Evolutionary conservation across 2,888 invertebrate species (phyloP).

Genomic region (Torymus texanus): DNA sequence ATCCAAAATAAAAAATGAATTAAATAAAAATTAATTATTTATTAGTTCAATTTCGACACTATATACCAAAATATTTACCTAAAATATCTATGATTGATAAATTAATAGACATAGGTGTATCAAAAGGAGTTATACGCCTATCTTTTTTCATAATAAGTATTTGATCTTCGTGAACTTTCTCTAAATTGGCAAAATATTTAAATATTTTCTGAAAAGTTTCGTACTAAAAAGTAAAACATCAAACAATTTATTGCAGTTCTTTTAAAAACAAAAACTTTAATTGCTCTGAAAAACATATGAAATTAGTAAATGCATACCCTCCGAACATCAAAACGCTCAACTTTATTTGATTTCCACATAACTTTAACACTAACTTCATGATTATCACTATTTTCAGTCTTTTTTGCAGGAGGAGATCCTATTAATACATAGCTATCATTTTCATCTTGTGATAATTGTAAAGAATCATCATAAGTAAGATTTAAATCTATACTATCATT

Average conservation of each 20-base stretch:
- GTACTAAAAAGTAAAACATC: slow-evolving; percentile 60
- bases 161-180: slow-evolving; percentile 64
- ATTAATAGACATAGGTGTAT: slow-evolving; percentile 67
- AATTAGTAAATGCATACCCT: slow-evolving; percentile 31
- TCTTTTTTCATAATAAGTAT: slow-evolving; percentile 65
- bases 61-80: slow-evolving; percentile 58
- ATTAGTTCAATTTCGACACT: not conserved
- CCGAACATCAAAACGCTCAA: slow-evolving; percentile 63
- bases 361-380: slow-evolving; percentile 66
- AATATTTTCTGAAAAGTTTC: slow-evolving; percentile 66
- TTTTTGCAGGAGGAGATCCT: slow-evolving; percentile 47
- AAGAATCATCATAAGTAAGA: slow-evolving; percentile 37
- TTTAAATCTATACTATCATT: slow-evolving; percentile 47
- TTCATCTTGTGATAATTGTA: slow-evolving; percentile 42
- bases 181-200: slow-evolving; percentile 66
- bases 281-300: not conserved
- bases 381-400: slow-evolving; percentile 59
- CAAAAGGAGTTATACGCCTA: slow-evolving; percentile 61
- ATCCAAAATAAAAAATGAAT: slow-evolving; percentile 15
- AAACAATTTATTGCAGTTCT: slow-evolving; percentile 5
- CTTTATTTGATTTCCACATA: slow-evolving; percentile 65
- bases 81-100: slow-evolving; percentile 68
- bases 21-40: not conserved
- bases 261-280: slow-evolving; percentile 2
- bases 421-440: slow-evolving; percentile 50